phyloP scores from a whole-genome alignment of 2,113 vertebrate species.

The Bufo gargarizans region DNA sequence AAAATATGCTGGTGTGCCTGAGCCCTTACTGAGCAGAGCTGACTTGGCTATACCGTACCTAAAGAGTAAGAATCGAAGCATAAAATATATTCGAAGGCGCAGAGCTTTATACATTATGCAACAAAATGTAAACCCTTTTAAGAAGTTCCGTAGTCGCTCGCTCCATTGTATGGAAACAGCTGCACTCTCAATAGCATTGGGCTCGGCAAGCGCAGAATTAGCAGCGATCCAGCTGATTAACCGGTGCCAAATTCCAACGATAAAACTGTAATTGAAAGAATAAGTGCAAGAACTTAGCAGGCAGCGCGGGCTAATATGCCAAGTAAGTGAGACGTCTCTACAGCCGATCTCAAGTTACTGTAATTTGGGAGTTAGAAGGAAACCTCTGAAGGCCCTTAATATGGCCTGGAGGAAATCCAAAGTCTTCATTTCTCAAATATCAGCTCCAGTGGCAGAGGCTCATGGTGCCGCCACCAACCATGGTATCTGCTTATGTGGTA shows the following conservation, averaged over 20 bases:
- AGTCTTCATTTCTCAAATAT: neutral
- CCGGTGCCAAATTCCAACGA: slow-evolving; percentile 21
- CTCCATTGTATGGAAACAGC: slow-evolving; percentile 6
- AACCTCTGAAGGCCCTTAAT: neutral
- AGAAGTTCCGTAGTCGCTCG: neutral
- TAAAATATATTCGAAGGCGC: too few species aligned
- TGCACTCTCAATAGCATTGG: neutral
- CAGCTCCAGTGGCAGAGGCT: neutral
- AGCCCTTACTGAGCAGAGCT: too few species aligned
- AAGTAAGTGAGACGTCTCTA: slow-evolving; percentile 35
- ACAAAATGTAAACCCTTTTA: too few species aligned
- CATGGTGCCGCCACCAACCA: neutral
- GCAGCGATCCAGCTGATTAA: slow-evolving; percentile 5
- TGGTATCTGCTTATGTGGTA: neutral
- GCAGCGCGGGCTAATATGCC: neutral
- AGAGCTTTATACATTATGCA: too few species aligned
- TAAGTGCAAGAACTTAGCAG: slow-evolving; percentile 26
- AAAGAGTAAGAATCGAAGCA: too few species aligned
- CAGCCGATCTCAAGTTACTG: slow-evolving; percentile 8
- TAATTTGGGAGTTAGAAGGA: neutral
- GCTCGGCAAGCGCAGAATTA: neutral
- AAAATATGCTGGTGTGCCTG: too few species aligned
- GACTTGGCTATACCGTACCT: too few species aligned
- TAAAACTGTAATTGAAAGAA: slow-evolving; percentile 37
- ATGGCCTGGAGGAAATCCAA: slow-evolving; percentile 31